A percentile compares a stretch with the other conserved stretches of the same genome.
phyloP scores from a whole-genome alignment of 2,797 vertebrate genomes.

The Amniataba percoides region DNA sequence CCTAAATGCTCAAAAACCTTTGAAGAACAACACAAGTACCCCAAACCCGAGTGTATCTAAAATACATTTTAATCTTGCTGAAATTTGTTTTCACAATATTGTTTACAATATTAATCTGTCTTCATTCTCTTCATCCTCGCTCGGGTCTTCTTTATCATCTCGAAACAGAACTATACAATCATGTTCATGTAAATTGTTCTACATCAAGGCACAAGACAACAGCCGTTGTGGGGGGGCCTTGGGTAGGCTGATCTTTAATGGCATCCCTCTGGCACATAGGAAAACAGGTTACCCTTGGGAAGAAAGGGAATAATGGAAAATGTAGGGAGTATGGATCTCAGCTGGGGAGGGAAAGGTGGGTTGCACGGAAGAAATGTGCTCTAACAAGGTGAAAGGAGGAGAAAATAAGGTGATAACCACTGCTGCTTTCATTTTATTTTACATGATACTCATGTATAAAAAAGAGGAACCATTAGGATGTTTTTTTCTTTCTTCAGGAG shows the following conservation, averaged over 20 bases:
- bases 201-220: conserved; percentile 91
- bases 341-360: conserved; percentile 63
- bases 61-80: conserved; percentile 95
- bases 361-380: conserved; percentile 77
- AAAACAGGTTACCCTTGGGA: conserved; percentile 56
- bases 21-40: conserved; percentile 86
- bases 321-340: conserved; percentile 42
- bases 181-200: conserved; percentile 88
- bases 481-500: conserved; percentile 51
- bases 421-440: conserved; percentile 88
- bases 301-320: conserved; percentile 37
- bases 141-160: conserved; percentile 69
- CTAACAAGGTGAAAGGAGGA: conserved; percentile 71
- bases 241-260: conserved; percentile 85
- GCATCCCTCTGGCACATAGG: conserved; percentile 82
- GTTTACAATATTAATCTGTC: conserved; percentile 80
- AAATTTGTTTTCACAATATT: conserved; percentile 91
- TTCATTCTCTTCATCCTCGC: conserved; percentile 67
- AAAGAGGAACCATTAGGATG: conserved; percentile 69
- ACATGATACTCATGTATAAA: conserved; percentile 88
- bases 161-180: conserved; percentile 90
- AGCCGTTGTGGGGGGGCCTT: conserved; percentile 83
- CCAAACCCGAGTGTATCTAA: conserved; percentile 92
- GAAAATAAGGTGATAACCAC: conserved; percentile 66
- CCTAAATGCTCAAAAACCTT: conserved; percentile 51